Conservation (phyloP, 2,888 invertebrate species). For the Tupiocoris notatus region DNA sequence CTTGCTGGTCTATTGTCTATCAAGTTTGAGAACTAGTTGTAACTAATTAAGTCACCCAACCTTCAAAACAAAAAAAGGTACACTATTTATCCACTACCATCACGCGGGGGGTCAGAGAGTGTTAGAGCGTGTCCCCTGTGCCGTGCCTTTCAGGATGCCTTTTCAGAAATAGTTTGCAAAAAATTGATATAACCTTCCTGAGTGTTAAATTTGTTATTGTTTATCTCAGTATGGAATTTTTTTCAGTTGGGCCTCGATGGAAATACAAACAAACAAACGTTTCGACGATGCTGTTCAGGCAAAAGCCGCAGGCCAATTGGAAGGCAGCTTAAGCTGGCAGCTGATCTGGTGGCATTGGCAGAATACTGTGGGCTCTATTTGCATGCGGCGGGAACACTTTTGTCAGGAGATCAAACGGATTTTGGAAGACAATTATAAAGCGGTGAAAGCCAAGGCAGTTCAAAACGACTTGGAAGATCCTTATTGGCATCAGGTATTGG, state of each 20-base stretch:
- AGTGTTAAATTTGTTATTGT: background rate
- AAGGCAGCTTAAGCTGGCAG: conserved; percentile 78
- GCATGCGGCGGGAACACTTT: conserved; percentile 60
- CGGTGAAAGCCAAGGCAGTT: conserved; percentile 55
- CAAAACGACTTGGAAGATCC: conserved; percentile 59
- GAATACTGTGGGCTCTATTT: conserved; percentile 63
- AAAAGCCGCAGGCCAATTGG: conserved; percentile 79
- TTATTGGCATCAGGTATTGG: conserved; percentile 80
- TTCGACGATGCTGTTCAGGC: conserved; percentile 80
- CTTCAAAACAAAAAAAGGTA: no score
- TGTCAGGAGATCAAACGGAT: conserved; percentile 61
- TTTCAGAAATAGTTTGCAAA: no score
- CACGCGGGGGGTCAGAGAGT: no score
- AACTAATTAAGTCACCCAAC: no score
- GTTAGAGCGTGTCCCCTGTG: no score
- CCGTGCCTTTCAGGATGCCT: no score
- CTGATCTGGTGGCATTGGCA: conserved; percentile 76
- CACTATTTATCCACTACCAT: no score
- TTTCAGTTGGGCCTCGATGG: conserved; percentile 74
- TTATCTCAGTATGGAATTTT: background rate
- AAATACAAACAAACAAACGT: conserved; percentile 71
- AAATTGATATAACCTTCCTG: no score
- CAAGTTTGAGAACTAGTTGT: no score
- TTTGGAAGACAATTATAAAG: conserved; percentile 7
- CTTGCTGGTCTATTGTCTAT: no score